These are phyloP conservation scores for Distichodus sexfasciatus DNA, from an alignment of 2,797 vertebrate genomes.

Conservation along the genomic window DNA sequence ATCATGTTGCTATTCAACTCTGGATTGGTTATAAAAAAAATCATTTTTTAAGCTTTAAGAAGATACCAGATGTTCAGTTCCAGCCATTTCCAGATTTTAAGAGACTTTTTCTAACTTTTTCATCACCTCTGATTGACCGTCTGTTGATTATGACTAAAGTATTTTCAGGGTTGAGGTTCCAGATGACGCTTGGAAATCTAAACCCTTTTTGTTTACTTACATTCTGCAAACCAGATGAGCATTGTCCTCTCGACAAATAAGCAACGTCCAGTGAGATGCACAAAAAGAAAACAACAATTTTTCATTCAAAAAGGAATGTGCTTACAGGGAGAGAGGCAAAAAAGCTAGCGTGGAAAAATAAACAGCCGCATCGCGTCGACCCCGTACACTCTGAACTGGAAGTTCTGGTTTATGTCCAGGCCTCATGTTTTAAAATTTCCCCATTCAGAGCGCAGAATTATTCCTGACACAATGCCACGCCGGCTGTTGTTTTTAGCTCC, in stretches of 20 bases:
- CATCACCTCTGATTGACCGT: too few species aligned
- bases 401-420: not conserved
- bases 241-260: not conserved
- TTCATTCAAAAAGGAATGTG: conserved; percentile 16
- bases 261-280: not conserved
- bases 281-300: not conserved
- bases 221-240: not conserved
- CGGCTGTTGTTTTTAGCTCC: conserved; percentile 5
- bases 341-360: conserved; percentile 2
- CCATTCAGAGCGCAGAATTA: not conserved
- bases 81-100: too few species aligned
- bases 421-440: conserved; percentile 3
- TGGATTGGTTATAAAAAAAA: too few species aligned
- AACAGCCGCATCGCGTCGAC: not conserved
- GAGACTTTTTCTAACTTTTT: too few species aligned
- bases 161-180: not conserved
- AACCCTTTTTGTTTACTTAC: not conserved
- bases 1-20: too few species aligned
- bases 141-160: not conserved
- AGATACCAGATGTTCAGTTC: too few species aligned
- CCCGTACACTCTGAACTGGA: not conserved
- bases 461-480: conserved; percentile 17
- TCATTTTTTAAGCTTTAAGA: too few species aligned
- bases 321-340: not conserved
- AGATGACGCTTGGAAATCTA: not conserved